A percentile compares a stretch with the other conserved stretches of the same genome.
Conservation (phyloP, 2,113 vertebrate species). For the Chamaetylas fuelleborni region DNA sequence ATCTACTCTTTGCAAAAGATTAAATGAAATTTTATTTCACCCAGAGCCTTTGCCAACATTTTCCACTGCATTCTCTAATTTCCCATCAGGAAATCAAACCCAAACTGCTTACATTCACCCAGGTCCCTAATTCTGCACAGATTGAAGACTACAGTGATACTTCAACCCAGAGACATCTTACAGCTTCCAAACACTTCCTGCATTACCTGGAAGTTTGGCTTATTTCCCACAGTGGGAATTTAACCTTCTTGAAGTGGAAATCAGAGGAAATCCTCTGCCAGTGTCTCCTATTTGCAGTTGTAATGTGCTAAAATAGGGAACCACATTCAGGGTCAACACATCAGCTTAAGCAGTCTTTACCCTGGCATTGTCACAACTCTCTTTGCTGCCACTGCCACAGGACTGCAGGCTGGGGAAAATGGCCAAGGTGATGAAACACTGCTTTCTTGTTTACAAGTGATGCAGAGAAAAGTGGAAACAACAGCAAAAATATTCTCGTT, state of each 20-base stretch:
- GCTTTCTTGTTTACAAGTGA: not conserved
- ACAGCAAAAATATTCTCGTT: not conserved
- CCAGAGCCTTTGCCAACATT: not conserved
- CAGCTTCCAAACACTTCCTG: not conserved
- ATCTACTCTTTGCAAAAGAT: not conserved
- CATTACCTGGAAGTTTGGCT: not conserved
- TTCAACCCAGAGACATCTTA: not conserved
- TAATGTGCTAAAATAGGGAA: not conserved
- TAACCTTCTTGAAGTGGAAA: not conserved
- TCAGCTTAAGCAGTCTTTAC: not conserved
- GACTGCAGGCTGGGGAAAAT: not conserved
- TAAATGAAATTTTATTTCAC: not conserved
- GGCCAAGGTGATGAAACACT: not conserved
- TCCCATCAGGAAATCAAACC: not conserved
- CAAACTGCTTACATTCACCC: not conserved
- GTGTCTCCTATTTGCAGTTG: not conserved
- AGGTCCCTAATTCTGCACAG: not conserved
- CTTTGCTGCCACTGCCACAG: not conserved
- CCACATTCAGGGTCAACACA: not conserved
- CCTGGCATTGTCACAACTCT: too few species aligned
- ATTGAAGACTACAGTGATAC: fast-evolving
- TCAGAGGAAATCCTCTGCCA: not conserved
- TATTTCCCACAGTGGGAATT: not conserved
- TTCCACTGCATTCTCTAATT: not conserved
- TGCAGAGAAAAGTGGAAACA: not conserved